These are phyloP conservation scores for Drosophila novamexicana DNA, from an alignment of 1,140 invertebrate species.

Conservation along the genomic window DNA sequence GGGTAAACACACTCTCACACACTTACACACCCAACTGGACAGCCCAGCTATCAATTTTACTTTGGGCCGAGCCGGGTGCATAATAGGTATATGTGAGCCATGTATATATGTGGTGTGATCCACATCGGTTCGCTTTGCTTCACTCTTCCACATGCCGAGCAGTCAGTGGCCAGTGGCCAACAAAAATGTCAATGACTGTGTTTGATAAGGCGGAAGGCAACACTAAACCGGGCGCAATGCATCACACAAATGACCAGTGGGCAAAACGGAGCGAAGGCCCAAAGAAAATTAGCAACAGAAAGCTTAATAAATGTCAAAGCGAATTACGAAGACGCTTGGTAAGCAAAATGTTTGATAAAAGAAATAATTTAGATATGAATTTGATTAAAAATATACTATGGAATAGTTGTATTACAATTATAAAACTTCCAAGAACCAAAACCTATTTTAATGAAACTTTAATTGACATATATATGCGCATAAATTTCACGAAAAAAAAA, in stretches of 20 bases:
- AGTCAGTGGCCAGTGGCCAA: constrained; percentile 42
- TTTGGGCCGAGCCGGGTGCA: constrained; percentile 29
- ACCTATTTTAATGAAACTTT: no score
- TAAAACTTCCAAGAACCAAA: no score
- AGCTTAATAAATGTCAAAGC: constrained; percentile 34
- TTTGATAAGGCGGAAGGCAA: constrained; percentile 48
- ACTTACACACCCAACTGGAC: constrained; percentile 6
- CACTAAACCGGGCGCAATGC: constrained; percentile 26
- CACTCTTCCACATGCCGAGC: neutral
- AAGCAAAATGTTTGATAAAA: neutral
- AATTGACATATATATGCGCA: no score
- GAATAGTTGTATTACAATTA: no score
- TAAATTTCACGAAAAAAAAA: no score
- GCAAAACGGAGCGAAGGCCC: constrained; percentile 9
- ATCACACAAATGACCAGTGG: constrained; percentile 17
- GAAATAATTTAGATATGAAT: no score
- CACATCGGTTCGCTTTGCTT: constrained; percentile 23
- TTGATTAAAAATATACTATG: no score
- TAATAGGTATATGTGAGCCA: constrained; percentile 12
- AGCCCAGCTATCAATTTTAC: constrained; percentile 43
- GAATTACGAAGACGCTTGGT: neutral
- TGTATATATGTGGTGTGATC: constrained; percentile 28
- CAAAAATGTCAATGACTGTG: constrained; percentile 64
- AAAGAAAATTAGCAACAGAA: neutral
- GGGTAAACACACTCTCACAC: constrained; percentile 36